These are phyloP conservation scores for Moxostoma hubbsi DNA, from an alignment of 2,797 vertebrate genomes.

Conservation along the genomic window DNA sequence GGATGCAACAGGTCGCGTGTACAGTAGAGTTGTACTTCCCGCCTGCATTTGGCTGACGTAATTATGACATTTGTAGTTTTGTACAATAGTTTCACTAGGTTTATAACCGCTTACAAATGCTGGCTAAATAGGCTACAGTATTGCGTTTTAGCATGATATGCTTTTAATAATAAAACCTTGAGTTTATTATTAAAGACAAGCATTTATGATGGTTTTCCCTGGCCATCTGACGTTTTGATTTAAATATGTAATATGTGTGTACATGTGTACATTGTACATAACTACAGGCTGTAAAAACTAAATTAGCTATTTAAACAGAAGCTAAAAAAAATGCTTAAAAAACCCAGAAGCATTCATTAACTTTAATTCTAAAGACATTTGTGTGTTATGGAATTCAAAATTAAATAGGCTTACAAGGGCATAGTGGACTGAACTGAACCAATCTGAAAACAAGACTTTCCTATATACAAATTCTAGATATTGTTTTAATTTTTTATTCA, in stretches of 20 bases:
- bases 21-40: constrained; percentile 78
- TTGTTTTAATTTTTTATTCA: not conserved
- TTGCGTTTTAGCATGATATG: not conserved
- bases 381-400: not conserved
- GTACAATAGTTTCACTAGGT: constrained; percentile 1
- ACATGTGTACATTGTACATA: not conserved
- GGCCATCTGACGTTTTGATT: constrained; percentile 1
- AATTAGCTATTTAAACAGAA: no score
- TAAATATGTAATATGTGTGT: not conserved
- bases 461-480: not conserved
- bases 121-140: not conserved
- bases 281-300: not conserved
- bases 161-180: not conserved
- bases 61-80: constrained; percentile 41
- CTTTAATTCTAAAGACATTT: not conserved
- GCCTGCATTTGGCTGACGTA: constrained; percentile 62
- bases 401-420: not conserved
- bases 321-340: not conserved
- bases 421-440: not conserved
- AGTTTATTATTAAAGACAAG: not conserved
- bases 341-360: no score
- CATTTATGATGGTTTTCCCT: not conserved
- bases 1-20: constrained; percentile 81
- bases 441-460: not conserved
- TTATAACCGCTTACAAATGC: not conserved